Percentiles rank a stretch among this genome's conserved stretches.
Conservation (phyloP, 2,888 invertebrate species). For the Epinotia ramella region DNA sequence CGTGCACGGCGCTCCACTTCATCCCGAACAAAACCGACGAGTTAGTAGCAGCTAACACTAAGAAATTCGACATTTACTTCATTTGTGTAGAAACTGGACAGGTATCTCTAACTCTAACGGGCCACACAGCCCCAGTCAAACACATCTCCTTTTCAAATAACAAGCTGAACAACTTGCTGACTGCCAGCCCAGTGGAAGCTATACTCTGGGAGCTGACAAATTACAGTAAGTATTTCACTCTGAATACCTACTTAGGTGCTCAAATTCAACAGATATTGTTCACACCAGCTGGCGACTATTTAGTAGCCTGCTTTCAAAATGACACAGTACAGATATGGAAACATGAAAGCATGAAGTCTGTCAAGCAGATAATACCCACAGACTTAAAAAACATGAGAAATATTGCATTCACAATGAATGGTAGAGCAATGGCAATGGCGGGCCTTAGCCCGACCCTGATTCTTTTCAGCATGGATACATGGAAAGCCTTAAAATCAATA, state of each 20-base stretch:
- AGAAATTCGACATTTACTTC: slow-evolving; percentile 79
- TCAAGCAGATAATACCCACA: slow-evolving; percentile 86
- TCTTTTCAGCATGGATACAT: slow-evolving; percentile 86
- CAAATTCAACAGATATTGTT: slow-evolving; percentile 86
- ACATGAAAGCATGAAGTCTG: slow-evolving; percentile 86
- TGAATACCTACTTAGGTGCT: slow-evolving; percentile 71
- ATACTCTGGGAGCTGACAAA: slow-evolving; percentile 87
- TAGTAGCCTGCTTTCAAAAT: slow-evolving; percentile 89
- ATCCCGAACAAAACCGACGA: slow-evolving; percentile 78
- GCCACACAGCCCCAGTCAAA: slow-evolving; percentile 85
- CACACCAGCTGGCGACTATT: slow-evolving; percentile 86
- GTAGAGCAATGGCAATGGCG: slow-evolving; percentile 87
- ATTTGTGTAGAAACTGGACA: slow-evolving; percentile 81
- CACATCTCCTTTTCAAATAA: slow-evolving; percentile 86
- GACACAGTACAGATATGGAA: slow-evolving; percentile 90
- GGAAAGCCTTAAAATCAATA: slow-evolving; percentile 85
- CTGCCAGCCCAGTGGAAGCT: slow-evolving; percentile 86
- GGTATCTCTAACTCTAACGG: slow-evolving; percentile 73
- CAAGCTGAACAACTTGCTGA: slow-evolving; percentile 82
- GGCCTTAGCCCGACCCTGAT: slow-evolving; percentile 83
- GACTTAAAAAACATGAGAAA: slow-evolving; percentile 85
- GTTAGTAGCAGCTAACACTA: slow-evolving; percentile 81
- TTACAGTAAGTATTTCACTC: slow-evolving; percentile 79
- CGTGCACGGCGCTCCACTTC: slow-evolving; percentile 85
- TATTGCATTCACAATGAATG: slow-evolving; percentile 88